Evolutionary conservation across 1,140 invertebrate genomes (phyloP), one percentile per base, ranked within the genome.

Genomic region (Rhysida immarginata): DNA sequence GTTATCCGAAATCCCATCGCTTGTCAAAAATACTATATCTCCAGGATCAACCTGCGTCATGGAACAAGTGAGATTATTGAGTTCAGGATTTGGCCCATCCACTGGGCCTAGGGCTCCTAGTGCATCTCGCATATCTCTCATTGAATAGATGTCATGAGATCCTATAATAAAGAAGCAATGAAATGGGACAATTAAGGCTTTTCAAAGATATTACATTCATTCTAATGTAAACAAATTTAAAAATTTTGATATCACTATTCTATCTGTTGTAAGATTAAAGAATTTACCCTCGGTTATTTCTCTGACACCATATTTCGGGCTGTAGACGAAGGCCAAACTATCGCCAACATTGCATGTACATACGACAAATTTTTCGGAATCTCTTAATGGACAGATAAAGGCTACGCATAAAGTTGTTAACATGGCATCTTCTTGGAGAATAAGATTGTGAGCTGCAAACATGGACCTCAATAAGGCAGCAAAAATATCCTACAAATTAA

Each of bases 301-400:
- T 55, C 80, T 73, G 44, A 82, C 82, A 26, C 83, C 87, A 70
- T 81, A 74, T 60, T 79, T 77, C 65, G 79, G 77, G 57, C 83
- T 89, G 70, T 88, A 92, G 52, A 94, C 82, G 64, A 89, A 94
- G 20, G 85, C 89, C 59, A 92, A 73, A 59, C 84, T 88, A 67
- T 94, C 90, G 1, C 90, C 90, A 21, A 94, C 87, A 68, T 94
- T 94, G 63, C 90, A 90, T 29, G 84, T 81, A 69, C 91, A 95
- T 11, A 86, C 85, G 51, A 87, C 79, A 70, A 79, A 89, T 63
- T 81, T 77, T 64, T 69, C 73, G 16, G 58, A 65, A 50, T 68
- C 62, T 57, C 62, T 69, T 59, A 81, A 63, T 48, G 84, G 88
- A 63, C 81, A 75, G 50, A 91, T 76, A 50, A 85, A 76, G 51